Evolutionary conservation across 2,797 vertebrate species (phyloP).

Genomic region (Stomatorhinus walkeri): DNA sequence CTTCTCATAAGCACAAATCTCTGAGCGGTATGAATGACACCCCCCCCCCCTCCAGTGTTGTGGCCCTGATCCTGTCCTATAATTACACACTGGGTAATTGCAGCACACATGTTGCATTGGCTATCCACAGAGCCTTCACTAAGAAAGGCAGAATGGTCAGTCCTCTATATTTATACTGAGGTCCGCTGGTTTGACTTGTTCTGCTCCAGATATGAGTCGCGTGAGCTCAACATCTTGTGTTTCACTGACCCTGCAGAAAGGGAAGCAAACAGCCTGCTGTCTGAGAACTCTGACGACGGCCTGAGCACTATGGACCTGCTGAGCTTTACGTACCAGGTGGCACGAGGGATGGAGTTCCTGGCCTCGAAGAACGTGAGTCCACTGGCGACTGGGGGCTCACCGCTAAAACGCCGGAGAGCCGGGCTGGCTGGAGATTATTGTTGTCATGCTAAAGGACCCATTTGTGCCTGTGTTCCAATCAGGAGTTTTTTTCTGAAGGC

Average conservation of each 20-base stretch:
- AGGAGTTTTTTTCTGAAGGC: neutral
- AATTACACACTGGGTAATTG: conserved; percentile 64
- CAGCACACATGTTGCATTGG: conserved; percentile 53
- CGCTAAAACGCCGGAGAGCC: neutral
- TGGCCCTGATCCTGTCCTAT: conserved; percentile 45
- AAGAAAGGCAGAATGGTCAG: conserved; percentile 41
- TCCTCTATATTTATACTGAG: conserved; percentile 52
- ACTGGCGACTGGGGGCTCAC: neutral
- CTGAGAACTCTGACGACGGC: conserved; percentile 76
- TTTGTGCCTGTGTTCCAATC: neutral
- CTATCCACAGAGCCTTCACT: conserved; percentile 53
- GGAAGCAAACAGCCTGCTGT: conserved; percentile 79
- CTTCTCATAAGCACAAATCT: conserved; percentile 77
- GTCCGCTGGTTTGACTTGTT: neutral
- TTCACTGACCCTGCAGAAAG: conserved; percentile 54
- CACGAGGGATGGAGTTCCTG: conserved; percentile 94
- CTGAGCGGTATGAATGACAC: conserved; percentile 53
- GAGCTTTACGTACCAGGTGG: conserved; percentile 96
- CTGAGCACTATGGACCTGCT: conserved; percentile 84
- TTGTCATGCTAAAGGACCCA: neutral
- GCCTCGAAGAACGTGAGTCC: conserved; percentile 92
- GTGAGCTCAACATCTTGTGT: conserved; percentile 2
- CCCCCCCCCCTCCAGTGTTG: conserved; percentile 43
- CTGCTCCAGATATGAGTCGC: conserved; percentile 5
- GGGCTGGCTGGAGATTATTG: neutral